phyloP scores from a whole-genome alignment of 2,888 invertebrate genomes.

The Caenorhabditis sinica region DNA sequence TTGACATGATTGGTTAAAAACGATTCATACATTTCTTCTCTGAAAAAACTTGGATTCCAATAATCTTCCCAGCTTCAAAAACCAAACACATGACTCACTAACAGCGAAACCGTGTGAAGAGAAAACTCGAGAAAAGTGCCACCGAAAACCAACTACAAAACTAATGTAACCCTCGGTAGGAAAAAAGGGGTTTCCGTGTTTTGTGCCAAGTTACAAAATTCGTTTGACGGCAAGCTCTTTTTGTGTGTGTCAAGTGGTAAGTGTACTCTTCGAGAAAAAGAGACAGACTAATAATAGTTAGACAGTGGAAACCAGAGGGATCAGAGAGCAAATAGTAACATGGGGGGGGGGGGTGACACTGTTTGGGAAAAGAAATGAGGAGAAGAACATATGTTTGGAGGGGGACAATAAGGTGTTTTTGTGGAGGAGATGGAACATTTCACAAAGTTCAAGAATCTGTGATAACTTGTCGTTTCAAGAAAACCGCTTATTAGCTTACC shows the following conservation, averaged over 20 bases:
- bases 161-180: not conserved
- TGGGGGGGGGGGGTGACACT: no score
- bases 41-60: no score
- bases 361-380: no score
- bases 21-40: no score
- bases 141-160: conserved; percentile 3
- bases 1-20: no score
- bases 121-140: not conserved
- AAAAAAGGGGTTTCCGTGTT: not conserved
- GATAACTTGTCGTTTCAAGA: no score
- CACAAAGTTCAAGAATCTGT: no score
- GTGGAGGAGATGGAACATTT: no score
- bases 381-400: not conserved
- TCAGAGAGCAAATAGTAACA: conserved; percentile 25
- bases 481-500: no score
- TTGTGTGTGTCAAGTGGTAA: conserved; percentile 23
- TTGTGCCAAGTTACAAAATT: conserved; percentile 32
- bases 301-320: not conserved
- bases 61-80: not conserved
- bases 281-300: conserved; percentile 15
- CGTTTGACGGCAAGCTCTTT: not conserved
- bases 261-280: conserved; percentile 11
- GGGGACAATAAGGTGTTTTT: not conserved
- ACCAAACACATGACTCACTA: conserved; percentile 11
- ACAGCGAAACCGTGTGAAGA: conserved; percentile 6